phyloP scores from a whole-genome alignment of 2,888 invertebrate genomes.

The Epirrhoe alternata region DNA sequence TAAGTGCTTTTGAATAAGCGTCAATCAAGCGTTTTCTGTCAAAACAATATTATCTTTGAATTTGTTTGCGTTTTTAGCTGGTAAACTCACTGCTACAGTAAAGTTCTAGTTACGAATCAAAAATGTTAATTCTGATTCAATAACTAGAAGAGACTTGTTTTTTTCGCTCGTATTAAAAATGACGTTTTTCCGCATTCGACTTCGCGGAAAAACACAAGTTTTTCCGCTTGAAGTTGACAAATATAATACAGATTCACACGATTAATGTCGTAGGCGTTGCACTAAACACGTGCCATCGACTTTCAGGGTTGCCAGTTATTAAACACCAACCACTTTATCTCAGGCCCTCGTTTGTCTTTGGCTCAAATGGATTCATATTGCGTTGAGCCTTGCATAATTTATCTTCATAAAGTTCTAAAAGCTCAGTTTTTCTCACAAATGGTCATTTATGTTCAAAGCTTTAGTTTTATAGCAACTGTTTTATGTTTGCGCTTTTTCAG shows the following conservation, averaged over 20 bases:
- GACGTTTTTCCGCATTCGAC: no score
- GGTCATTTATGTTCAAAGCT: background rate
- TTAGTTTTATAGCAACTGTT: background rate
- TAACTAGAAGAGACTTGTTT: no score
- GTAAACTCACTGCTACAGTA: no score
- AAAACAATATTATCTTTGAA: background rate
- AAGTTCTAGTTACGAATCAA: no score
- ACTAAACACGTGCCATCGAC: background rate
- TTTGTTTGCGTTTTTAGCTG: no score
- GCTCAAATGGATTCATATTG: constrained; percentile 18
- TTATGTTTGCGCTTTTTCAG: background rate
- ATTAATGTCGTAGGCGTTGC: background rate
- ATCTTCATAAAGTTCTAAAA: constrained; percentile 9
- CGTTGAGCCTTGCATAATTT: constrained; percentile 9
- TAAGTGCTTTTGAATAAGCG: background rate
- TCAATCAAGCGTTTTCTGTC: background rate
- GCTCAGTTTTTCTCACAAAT: constrained; percentile 2
- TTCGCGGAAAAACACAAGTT: no score
- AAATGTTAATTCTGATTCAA: no score
- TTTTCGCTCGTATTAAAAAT: no score
- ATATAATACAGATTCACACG: background rate
- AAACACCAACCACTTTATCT: constrained; percentile 2
- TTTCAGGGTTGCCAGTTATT: constrained; percentile 2
- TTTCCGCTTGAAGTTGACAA: no score
- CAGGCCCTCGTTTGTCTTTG: constrained; percentile 12